These are phyloP conservation scores for Megalopta genalis DNA, from an alignment of 1,140 invertebrate species.

Conservation along the genomic window DNA sequence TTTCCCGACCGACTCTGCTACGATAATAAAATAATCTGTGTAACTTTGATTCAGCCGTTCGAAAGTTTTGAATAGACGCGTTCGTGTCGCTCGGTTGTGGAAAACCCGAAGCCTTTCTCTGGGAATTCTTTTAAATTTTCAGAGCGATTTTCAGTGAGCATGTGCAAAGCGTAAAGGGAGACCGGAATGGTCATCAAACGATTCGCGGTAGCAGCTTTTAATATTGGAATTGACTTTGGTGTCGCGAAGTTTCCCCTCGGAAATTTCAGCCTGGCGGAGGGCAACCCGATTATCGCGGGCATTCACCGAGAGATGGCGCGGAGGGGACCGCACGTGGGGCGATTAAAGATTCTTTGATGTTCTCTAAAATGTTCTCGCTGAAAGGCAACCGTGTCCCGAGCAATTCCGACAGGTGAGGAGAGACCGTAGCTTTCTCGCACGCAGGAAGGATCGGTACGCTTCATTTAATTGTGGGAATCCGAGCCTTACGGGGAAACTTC, in stretches of 20 bases:
- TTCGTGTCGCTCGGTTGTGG: neutral
- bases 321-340: constrained; percentile 64
- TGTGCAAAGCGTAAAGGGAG: neutral
- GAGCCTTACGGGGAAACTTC: constrained; percentile 68
- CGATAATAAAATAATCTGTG: too few relatives aligned
- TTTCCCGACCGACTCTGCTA: too few relatives aligned
- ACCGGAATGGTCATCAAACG: constrained; percentile 13
- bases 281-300: constrained; percentile 63
- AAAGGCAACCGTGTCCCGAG: constrained; percentile 75
- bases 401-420: constrained; percentile 75
- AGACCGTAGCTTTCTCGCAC: constrained; percentile 64
- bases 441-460: constrained; percentile 67
- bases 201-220: constrained; percentile 28
- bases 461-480: constrained; percentile 78
- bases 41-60: too few relatives aligned
- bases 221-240: constrained; percentile 46
- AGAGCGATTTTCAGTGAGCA: neutral
- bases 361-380: constrained; percentile 74
- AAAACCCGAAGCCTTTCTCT: neutral
- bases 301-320: constrained; percentile 67
- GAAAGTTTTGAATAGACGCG: neutral
- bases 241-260: constrained; percentile 41
- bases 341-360: constrained; percentile 78
- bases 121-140: neutral
- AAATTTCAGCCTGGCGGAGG: constrained; percentile 46